phyloP scores from a whole-genome alignment of 2,113 vertebrate genomes.

The Bothrops jararaca region DNA sequence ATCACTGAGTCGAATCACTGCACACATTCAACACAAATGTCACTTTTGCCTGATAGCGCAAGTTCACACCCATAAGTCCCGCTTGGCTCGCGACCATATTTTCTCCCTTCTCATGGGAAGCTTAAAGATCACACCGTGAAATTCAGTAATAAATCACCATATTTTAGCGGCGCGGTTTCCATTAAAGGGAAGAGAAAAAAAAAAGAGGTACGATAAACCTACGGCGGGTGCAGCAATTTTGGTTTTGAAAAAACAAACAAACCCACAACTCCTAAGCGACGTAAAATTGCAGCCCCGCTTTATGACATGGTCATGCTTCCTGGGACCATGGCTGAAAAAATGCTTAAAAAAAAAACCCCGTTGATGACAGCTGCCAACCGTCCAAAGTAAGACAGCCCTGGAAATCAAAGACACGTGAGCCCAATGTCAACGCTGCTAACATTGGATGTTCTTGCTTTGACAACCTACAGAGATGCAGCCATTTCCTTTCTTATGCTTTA shows the following conservation, averaged over 20 bases:
- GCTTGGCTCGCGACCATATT: neutral
- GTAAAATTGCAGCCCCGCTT: neutral
- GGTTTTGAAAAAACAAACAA: neutral
- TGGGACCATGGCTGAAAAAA: neutral
- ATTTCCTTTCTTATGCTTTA: no score
- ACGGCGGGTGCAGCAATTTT: neutral
- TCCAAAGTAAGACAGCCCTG: neutral
- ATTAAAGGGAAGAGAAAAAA: neutral
- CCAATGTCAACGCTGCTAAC: no score
- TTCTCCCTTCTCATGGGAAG: neutral
- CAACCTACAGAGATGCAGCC: no score
- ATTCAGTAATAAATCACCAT: neutral
- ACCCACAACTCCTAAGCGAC: neutral
- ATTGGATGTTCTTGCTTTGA: no score
- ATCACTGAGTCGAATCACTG: accelerated
- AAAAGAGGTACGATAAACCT: neutral
- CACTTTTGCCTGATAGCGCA: neutral
- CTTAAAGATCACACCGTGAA: neutral
- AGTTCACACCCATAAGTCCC: neutral
- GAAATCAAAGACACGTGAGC: neutral
- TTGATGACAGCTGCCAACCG: neutral
- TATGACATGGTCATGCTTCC: neutral
- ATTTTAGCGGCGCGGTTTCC: neutral
- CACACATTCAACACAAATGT: neutral
- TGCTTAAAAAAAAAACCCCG: neutral